Base-by-base conservation (phyloP, 2,113 vertebrate species). In the Egretta garzetta region DNA sequence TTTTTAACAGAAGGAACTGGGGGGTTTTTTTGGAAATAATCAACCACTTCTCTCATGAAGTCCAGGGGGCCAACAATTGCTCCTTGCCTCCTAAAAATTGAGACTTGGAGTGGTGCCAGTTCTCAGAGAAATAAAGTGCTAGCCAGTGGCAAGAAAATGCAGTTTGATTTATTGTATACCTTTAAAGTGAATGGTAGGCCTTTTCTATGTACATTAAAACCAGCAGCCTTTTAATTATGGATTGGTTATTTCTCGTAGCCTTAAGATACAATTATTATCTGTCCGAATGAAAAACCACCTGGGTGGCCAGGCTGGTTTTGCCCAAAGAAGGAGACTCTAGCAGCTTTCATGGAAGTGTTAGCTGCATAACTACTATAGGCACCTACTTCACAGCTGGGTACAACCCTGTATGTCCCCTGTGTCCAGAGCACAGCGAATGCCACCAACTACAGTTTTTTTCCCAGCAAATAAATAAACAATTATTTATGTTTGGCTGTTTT, bases 141-240 rank as follows among this genome's bases (percentile, higher is more conserved):
- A 93, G 87, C 94, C 63, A 76, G 71, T 70, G 87, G 97, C 77
- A 80, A 97, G 89, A 86, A 96, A 97, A 96, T 76, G 79, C n/a
- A 55, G 41, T 94, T 92, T 96, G 93, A 96, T 93, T 94, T 90
- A 96, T 93, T 89, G 49, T 76, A 62, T 53, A 88, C 66, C 77
- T 95, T 95, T 94, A 88, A 95, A 92, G 79, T 41, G 71, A 95
- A 45, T 62, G 20, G 67, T 96, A 88, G 77, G 53, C 52, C 77
- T 86, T 94, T 90, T 63, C 74, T 49, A 21, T 49, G 87, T 90
- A 70, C 81, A 56, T 90, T 95, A 93, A 93, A 95, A 73, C 68
- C 91, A 95, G 81, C 67, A 96, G 77, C 67, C 80, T 95, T 97
- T 97, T 97, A 93, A 96, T 96, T 95, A 93, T 93, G 74, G 81